A percentile compares a stretch with the other conserved stretches of the same genome.
Conservation (phyloP, 2,113 vertebrate genomes). For the Melanostigma gelatinosum region DNA sequence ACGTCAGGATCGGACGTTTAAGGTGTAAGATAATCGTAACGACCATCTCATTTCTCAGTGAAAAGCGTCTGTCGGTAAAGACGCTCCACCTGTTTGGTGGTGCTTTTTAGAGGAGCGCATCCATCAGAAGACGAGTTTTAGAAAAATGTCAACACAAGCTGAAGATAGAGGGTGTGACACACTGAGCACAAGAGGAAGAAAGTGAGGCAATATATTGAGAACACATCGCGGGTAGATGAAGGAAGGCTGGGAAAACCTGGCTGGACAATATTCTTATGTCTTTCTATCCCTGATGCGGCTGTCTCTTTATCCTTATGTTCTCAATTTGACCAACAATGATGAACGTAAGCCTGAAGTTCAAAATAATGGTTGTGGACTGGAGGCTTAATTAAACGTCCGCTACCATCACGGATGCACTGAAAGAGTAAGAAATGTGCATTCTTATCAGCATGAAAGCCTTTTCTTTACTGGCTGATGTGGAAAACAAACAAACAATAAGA, state of each 20-base stretch:
- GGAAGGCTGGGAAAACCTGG: not conserved
- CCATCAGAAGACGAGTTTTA: constrained; percentile 22
- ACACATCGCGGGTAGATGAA: not conserved
- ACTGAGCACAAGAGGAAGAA: constrained; percentile 33
- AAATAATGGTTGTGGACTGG: not conserved
- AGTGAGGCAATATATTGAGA: constrained; percentile 26
- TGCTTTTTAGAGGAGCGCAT: constrained; percentile 25
- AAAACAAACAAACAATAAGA: rapidly evolving
- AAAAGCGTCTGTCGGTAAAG: not conserved
- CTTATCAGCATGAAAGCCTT: not conserved
- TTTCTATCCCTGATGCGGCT: constrained; percentile 18
- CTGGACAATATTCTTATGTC: not conserved
- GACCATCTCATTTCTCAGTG: constrained; percentile 20
- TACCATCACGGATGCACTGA: not conserved
- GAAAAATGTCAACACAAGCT: constrained; percentile 24
- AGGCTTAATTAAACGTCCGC: not conserved
- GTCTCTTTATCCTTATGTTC: not conserved
- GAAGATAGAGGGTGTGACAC: not conserved
- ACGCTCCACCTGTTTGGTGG: constrained; percentile 12
- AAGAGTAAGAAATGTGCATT: not conserved
- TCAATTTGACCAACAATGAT: not conserved
- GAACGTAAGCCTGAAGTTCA: not conserved
- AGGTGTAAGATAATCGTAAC: not conserved
- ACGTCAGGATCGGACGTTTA: not conserved
- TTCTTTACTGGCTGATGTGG: not conserved